These are phyloP conservation scores for Larimichthys polyactis DNA, from an alignment of 2,113 vertebrate species.

Conservation along the genomic window DNA sequence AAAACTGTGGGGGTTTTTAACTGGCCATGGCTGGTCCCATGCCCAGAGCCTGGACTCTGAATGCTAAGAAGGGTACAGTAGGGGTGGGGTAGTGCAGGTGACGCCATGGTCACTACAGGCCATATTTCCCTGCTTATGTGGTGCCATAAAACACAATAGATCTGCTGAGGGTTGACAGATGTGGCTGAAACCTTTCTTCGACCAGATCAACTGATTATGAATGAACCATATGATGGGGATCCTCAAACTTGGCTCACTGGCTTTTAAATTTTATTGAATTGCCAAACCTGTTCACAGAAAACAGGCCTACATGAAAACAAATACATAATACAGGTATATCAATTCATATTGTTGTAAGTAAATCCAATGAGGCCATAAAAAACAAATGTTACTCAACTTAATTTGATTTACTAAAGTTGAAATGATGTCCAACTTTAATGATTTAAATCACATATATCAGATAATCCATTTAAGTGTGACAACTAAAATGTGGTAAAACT, in stretches of 20 bases:
- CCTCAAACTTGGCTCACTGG: conserved; percentile 22
- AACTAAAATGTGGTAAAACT: background rate
- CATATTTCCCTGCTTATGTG: conserved; percentile 55
- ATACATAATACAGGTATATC: background rate
- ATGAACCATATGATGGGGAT: conserved; percentile 30
- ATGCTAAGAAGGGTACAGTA: background rate
- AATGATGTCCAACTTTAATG: background rate
- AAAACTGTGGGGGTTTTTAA: conserved; percentile 46
- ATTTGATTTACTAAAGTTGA: background rate
- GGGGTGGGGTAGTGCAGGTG: conserved; percentile 39
- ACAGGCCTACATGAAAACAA: background rate
- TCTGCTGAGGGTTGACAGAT: conserved; percentile 62
- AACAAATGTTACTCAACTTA: background rate
- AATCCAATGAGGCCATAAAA: background rate
- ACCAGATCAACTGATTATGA: conserved; percentile 54
- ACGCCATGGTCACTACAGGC: conserved; percentile 51
- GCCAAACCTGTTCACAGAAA: conserved; percentile 2
- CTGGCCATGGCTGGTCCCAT: conserved; percentile 44
- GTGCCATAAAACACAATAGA: conserved; percentile 57
- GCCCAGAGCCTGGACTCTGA: conserved; percentile 33
- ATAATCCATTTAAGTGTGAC: conserved; percentile 7
- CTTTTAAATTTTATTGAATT: conserved; percentile 23
- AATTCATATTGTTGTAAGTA: background rate
- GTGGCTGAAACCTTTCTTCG: conserved; percentile 52
- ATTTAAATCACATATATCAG: background rate